Evolutionary conservation across 2,888 invertebrate genomes (phyloP).

Genomic region (Busseola fusca): DNA sequence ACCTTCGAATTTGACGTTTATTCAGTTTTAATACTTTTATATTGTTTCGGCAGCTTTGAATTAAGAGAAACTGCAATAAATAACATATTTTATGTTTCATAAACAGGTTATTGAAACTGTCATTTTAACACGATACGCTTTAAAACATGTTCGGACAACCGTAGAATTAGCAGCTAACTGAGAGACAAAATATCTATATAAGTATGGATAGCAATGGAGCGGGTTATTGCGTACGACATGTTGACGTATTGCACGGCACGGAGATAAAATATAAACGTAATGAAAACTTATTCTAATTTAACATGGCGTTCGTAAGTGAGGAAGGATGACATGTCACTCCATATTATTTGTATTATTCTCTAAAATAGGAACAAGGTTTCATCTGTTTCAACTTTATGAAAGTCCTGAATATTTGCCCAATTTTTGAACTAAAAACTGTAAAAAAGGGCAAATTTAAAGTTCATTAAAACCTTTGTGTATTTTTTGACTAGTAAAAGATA

Average conservation of each 20-base stretch:
- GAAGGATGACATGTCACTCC: constrained; percentile 23
- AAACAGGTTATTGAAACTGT: constrained; percentile 57
- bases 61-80: constrained; percentile 46
- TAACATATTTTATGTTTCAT: constrained; percentile 33
- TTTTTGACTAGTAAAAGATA: neutral
- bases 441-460: no score
- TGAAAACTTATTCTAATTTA: constrained; percentile 47
- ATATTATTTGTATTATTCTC: neutral
- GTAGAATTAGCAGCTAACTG: constrained; percentile 62
- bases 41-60: constrained; percentile 47
- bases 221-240: constrained; percentile 54
- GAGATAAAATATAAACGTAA: constrained; percentile 49
- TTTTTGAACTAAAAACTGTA: neutral
- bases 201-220: constrained; percentile 35
- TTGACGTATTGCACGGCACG: constrained; percentile 51
- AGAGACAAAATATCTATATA: constrained; percentile 55
- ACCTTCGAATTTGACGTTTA: constrained; percentile 50
- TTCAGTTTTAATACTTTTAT: constrained; percentile 59
- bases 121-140: constrained; percentile 44
- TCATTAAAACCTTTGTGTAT: neutral
- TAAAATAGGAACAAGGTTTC: neutral
- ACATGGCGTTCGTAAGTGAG: constrained; percentile 23
- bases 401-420: neutral
- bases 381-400: neutral
- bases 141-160: constrained; percentile 60